phyloP scores from a whole-genome alignment of 1,140 invertebrate species.

The Leptestheria dahalacensis region DNA sequence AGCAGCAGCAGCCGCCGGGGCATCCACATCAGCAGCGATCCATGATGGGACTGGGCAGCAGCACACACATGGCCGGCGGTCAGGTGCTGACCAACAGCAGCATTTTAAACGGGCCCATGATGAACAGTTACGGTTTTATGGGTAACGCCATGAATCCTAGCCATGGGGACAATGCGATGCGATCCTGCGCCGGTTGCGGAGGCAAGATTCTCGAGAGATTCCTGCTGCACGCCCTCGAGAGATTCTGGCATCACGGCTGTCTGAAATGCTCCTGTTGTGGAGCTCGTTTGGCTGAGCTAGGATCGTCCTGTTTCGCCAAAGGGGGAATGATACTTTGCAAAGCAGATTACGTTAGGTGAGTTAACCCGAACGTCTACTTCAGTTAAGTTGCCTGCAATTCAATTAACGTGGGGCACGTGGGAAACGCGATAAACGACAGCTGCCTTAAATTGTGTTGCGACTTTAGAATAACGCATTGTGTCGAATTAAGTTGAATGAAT shows the following conservation, averaged over 20 bases:
- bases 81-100: slow-evolving; percentile 3
- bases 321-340: slow-evolving; percentile 85
- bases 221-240: slow-evolving; percentile 70
- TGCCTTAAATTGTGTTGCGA: too few relatives aligned
- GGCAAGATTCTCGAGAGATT: slow-evolving; percentile 75
- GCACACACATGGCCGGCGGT: slow-evolving; percentile 6
- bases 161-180: slow-evolving; percentile 18
- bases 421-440: too few relatives aligned
- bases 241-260: slow-evolving; percentile 77
- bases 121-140: not conserved
- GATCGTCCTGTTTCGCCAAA: slow-evolving; percentile 75
- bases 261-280: slow-evolving; percentile 81
- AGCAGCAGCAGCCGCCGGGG: not conserved
- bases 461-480: too few relatives aligned
- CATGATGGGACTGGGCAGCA: slow-evolving; percentile 1
- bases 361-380: too few relatives aligned
- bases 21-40: slow-evolving; percentile 4
- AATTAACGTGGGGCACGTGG: too few relatives aligned
- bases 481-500: too few relatives aligned
- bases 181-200: slow-evolving; percentile 37
- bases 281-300: slow-evolving; percentile 70
- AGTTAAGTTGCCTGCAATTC: too few relatives aligned
- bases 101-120: not conserved
- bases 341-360: slow-evolving; percentile 82
- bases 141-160: too few relatives aligned